Evolutionary conservation across 2,888 invertebrate genomes (phyloP).

Genomic region (Hedya salicella): DNA sequence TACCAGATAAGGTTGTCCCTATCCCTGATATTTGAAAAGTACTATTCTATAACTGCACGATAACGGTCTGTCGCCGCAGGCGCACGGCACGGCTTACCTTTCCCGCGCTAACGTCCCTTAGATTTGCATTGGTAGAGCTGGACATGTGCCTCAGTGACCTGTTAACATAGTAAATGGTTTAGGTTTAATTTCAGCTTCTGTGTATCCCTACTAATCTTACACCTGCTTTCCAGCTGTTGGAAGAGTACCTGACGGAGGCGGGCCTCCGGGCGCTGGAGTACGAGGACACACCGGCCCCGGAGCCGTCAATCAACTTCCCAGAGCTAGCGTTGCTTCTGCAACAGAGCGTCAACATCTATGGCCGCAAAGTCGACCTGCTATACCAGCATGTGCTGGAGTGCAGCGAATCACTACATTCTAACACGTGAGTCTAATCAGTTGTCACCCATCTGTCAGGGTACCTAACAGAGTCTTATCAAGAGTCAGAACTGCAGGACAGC

Average conservation of each 20-base stretch:
- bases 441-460: too few species aligned
- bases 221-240: constrained; percentile 75
- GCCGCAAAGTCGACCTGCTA: constrained; percentile 89
- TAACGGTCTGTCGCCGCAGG: too few species aligned
- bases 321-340: constrained; percentile 92
- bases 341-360: constrained; percentile 89
- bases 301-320: constrained; percentile 86
- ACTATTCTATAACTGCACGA: too few species aligned
- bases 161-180: too few species aligned
- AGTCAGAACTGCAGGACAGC: constrained; percentile 91
- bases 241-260: constrained; percentile 80
- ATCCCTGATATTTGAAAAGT: too few species aligned
- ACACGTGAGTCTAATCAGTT: constrained; percentile 53
- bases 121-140: too few species aligned
- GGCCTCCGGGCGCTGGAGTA: constrained; percentile 45
- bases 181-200: too few species aligned
- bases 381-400: constrained; percentile 72
- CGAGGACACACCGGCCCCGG: constrained; percentile 16
- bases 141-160: too few species aligned
- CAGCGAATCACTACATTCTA: constrained; percentile 65
- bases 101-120: too few species aligned
- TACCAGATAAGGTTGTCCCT: too few species aligned
- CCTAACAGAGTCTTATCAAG: too few species aligned
- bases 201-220: background rate
- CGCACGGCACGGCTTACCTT: too few species aligned